These are phyloP conservation scores for Sphaeridia pumilis DNA, from an alignment of 2,888 invertebrate genomes.

Conservation along the genomic window DNA sequence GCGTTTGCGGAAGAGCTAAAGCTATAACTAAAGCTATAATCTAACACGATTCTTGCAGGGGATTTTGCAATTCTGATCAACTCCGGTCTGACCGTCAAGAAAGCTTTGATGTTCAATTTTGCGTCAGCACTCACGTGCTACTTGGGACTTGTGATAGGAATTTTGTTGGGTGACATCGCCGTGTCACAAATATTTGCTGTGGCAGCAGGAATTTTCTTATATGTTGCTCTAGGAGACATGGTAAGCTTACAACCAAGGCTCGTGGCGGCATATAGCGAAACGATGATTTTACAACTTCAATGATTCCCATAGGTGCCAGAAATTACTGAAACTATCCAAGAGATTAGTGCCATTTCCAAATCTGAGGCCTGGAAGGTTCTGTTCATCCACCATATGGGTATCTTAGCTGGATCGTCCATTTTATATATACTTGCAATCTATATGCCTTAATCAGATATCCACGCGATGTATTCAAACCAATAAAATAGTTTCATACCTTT, in stretches of 20 bases:
- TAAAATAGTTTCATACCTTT: too few relatives aligned
- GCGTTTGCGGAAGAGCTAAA: neutral
- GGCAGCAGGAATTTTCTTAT: constrained; percentile 51
- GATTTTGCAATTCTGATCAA: constrained; percentile 51
- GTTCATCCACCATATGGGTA: constrained; percentile 43
- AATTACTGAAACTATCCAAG: constrained; percentile 31
- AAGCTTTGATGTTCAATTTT: constrained; percentile 48
- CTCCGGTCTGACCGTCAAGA: constrained; percentile 47
- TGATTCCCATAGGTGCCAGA: constrained; percentile 29
- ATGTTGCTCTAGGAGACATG: constrained; percentile 50
- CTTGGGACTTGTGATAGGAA: constrained; percentile 46
- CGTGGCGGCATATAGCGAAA: neutral
- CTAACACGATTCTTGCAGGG: constrained; percentile 39
- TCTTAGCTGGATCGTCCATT: constrained; percentile 40
- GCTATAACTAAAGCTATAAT: neutral
- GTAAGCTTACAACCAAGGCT: constrained; percentile 39
- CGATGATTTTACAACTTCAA: neutral
- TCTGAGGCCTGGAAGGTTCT: constrained; percentile 39
- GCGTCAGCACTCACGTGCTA: constrained; percentile 48
- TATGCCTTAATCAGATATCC: constrained; percentile 38
- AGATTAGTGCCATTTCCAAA: constrained; percentile 31
- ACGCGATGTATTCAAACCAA: too few relatives aligned
- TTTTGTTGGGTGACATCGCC: constrained; percentile 43
- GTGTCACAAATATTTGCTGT: constrained; percentile 47
- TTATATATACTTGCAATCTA: constrained; percentile 41